Evolutionary conservation across 2,888 invertebrate genomes (phyloP), one percentile per base, ranked within the genome.

Genomic region (Mythimna albipuncta): DNA sequence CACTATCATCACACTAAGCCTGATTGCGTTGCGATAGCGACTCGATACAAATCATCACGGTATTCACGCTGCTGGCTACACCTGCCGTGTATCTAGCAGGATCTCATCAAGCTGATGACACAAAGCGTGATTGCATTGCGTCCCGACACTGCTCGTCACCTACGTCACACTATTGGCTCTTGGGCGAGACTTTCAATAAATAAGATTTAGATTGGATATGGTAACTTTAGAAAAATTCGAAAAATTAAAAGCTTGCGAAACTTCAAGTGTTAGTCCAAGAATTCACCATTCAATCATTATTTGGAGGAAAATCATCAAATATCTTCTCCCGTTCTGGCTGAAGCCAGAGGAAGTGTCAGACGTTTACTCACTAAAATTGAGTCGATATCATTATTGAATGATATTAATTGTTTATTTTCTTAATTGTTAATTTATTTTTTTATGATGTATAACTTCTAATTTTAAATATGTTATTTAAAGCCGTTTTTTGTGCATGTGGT

Each of bases 121-220:
- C 64, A 68, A 81, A 81, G 65, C 82, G 54, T 78, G 78, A 82
- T 82, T 78, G 69, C 32, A 2, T 66, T 63, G 70, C 38, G 11
- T 57, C 57, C 62, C 75, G 75, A 50, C 11, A 61, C 16, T 62
- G 35, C 52, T 64, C 63, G 63, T 55, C 79, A 72, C 72, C 72
- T 66, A 69, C 21, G 69, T 61, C 69, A 68, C 62, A 66, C 63
- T 64, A 54, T 69, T 75, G 52, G 26, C 52, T 52, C 41, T 21
- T 38, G 10, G 54, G 6, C 21, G 7, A 38, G 41, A 61, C 83
- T 62, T 69, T 70, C 69, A 70, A 50, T 71, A 83, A 73, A 70
- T 70, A 59, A 61, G 63, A 54, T 80, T 58, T 54, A 61, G 63
- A 68, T 68, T 69, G 21, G 47, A 41, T 10, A 54, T 59, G 0